Evolutionary conservation across 2,888 invertebrate genomes (phyloP).

Genomic region (Sinhomidia bicolor): DNA sequence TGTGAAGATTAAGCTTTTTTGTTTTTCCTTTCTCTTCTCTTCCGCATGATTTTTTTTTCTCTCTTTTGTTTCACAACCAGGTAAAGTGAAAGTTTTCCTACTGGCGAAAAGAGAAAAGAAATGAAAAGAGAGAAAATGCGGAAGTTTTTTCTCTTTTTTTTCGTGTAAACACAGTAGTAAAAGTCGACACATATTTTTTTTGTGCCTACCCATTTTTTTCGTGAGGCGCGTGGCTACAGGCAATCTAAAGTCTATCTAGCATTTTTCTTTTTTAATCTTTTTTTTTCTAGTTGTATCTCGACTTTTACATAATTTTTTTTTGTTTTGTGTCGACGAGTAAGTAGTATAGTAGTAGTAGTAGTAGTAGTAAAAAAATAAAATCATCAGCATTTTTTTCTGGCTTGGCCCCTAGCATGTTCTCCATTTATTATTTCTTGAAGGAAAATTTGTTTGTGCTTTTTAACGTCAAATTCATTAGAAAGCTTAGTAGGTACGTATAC

Average conservation of each 20-base stretch:
- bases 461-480: constrained; percentile 1
- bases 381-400: background rate
- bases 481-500: background rate
- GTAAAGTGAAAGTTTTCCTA: background rate
- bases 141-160: background rate
- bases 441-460: background rate
- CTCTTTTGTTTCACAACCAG: background rate
- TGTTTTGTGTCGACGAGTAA: background rate
- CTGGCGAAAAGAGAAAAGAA: background rate
- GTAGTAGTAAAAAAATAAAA: constrained; percentile 7
- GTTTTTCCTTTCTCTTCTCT: background rate
- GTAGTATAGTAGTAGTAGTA: too few relatives aligned
- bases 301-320: background rate
- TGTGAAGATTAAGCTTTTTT: constrained; percentile 32
- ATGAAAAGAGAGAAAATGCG: background rate
- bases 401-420: constrained; percentile 13
- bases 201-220: background rate
- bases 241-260: background rate
- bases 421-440: background rate
- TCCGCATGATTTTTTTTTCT: background rate
- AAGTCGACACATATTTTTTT: background rate
- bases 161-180: background rate
- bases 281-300: too few relatives aligned
- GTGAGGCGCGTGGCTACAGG: constrained; percentile 4
- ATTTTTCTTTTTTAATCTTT: background rate